Evolutionary conservation across 2,888 invertebrate species (phyloP).

Genomic region (Lobophora halterata): DNA sequence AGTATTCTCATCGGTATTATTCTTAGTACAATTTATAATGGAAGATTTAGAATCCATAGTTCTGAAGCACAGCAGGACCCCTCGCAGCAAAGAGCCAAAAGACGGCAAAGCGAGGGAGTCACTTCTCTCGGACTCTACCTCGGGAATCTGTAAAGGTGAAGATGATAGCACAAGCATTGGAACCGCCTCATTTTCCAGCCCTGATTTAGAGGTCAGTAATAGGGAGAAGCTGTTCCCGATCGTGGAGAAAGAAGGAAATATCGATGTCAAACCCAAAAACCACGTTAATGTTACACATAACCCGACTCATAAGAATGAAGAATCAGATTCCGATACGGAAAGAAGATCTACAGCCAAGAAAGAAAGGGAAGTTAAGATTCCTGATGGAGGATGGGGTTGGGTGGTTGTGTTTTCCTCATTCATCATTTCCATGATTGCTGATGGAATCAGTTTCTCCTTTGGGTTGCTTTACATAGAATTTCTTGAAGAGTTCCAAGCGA

Average conservation of each 20-base stretch:
- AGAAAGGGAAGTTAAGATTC: constrained; percentile 78
- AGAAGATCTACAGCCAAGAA: constrained; percentile 33
- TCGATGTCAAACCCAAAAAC: constrained; percentile 28
- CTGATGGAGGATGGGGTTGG: constrained; percentile 95
- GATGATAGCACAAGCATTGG: constrained; percentile 56
- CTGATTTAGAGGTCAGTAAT: constrained; percentile 57
- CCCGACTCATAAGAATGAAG: constrained; percentile 31
- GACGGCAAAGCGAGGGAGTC: constrained; percentile 60
- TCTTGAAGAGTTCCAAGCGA: constrained; percentile 88
- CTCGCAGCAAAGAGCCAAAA: constrained; percentile 43
- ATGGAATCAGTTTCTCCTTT: constrained; percentile 96
- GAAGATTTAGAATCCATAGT: constrained; percentile 54
- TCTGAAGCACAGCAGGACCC: constrained; percentile 58
- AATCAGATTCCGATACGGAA: constrained; percentile 34
- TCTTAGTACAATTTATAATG: constrained; percentile 51
- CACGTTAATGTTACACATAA: constrained; percentile 44
- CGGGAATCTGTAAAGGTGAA: constrained; percentile 74
- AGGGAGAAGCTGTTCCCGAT: constrained; percentile 39
- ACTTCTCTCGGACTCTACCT: constrained; percentile 70
- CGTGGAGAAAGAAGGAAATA: constrained; percentile 39
- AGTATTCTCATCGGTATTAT: constrained; percentile 64
- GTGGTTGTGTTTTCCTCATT: constrained; percentile 92
- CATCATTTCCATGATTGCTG: constrained; percentile 92
- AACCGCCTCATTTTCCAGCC: constrained; percentile 62
- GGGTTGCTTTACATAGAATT: constrained; percentile 93